Conservation (phyloP, 2,888 invertebrate genomes). For the Scaptomyza caliginosa region DNA sequence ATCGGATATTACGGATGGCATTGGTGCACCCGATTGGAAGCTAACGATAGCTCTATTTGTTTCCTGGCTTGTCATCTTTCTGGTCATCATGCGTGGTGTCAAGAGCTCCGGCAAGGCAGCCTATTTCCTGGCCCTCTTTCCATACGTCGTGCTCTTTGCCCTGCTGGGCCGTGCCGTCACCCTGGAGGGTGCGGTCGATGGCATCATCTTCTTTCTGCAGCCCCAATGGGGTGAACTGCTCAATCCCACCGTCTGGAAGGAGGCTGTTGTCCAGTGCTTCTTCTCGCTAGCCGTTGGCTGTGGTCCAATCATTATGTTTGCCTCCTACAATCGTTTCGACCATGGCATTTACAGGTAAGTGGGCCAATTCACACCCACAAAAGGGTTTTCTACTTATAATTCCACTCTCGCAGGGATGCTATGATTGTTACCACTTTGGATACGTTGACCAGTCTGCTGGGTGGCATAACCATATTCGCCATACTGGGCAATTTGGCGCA, state of each 20-base stretch:
- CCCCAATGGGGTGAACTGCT: slow-evolving; percentile 91
- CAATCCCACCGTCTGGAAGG: slow-evolving; percentile 90
- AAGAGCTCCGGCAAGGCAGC: slow-evolving; percentile 92
- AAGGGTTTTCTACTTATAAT: slow-evolving; percentile 5
- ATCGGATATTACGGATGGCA: slow-evolving; percentile 81
- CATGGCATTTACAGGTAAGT: slow-evolving; percentile 88
- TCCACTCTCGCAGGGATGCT: slow-evolving; percentile 90
- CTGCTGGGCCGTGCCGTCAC: slow-evolving; percentile 88
- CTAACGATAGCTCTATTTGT: slow-evolving; percentile 87
- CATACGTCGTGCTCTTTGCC: slow-evolving; percentile 90
- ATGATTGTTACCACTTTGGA: slow-evolving; percentile 92
- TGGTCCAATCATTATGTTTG: slow-evolving; percentile 91
- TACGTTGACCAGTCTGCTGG: slow-evolving; percentile 91
- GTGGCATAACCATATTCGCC: slow-evolving; percentile 92
- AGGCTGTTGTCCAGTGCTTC: slow-evolving; percentile 91
- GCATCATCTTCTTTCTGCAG: slow-evolving; percentile 91
- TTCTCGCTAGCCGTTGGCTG: slow-evolving; percentile 91
- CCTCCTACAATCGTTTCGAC: slow-evolving; percentile 90
- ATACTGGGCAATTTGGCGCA: slow-evolving; percentile 91
- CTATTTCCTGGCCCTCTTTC: slow-evolving; percentile 95
- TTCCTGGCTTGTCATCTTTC: slow-evolving; percentile 89
- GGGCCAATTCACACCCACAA: neutral
- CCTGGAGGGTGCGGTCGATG: slow-evolving; percentile 89
- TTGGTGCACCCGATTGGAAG: slow-evolving; percentile 88
- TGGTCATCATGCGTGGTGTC: slow-evolving; percentile 89